Evolutionary conservation across 2,797 vertebrate genomes (phyloP).

Genomic region (Erithacus rubecula): DNA sequence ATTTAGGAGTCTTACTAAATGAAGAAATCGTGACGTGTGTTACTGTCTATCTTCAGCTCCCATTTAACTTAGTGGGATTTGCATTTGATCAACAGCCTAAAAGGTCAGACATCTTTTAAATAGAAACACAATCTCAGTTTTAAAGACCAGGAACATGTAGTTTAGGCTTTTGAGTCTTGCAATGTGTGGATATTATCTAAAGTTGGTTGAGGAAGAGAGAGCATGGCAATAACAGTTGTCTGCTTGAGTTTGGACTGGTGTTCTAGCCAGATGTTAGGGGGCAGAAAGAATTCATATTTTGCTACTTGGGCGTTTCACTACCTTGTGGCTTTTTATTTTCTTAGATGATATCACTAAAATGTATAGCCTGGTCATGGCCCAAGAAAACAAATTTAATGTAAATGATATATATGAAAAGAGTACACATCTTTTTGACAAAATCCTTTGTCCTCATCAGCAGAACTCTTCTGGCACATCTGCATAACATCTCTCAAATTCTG

Average conservation of each 20-base stretch:
- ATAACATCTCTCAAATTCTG: not conserved
- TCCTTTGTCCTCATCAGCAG: not conserved
- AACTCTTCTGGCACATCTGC: not conserved
- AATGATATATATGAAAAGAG: not conserved
- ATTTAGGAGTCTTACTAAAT: slow-evolving; percentile 59
- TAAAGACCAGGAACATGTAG: not conserved
- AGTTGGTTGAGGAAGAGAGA: not conserved
- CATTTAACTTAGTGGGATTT: slow-evolving; percentile 46
- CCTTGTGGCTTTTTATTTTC: not conserved
- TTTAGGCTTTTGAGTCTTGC: not conserved
- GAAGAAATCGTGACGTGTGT: slow-evolving; percentile 35
- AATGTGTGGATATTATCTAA: not conserved
- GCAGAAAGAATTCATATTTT: not conserved
- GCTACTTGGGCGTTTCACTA: not conserved
- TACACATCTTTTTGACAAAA: not conserved
- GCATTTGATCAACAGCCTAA: slow-evolving; percentile 31
- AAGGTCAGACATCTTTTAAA: slow-evolving; percentile 52
- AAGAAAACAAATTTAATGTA: not conserved
- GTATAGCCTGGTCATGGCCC: not conserved
- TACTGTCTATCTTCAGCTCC: slow-evolving; percentile 48
- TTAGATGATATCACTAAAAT: not conserved
- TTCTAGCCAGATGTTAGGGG: not conserved
- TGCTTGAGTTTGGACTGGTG: not conserved
- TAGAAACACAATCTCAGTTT: slow-evolving; percentile 43
- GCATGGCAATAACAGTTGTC: not conserved